Evolutionary conservation across 2,888 invertebrate species (phyloP).

Genomic region (Sthenelais limicola): DNA sequence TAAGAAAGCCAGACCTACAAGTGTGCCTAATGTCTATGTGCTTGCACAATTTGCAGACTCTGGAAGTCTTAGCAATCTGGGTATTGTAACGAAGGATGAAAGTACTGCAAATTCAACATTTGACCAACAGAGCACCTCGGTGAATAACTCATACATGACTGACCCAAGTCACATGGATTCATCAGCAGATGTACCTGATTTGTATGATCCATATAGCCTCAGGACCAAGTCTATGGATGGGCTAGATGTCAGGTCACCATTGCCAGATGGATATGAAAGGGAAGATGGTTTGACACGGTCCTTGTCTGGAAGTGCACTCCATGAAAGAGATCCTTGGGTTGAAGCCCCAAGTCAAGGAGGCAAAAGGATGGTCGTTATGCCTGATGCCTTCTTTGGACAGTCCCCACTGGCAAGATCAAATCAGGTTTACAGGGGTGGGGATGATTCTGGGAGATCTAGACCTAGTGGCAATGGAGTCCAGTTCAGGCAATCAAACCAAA

Average conservation of each 20-base stretch:
- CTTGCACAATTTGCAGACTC: slow-evolving; percentile 15
- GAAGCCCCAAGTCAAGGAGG: background rate
- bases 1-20: slow-evolving; percentile 2
- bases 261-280: background rate
- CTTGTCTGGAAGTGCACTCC: slow-evolving; percentile 6
- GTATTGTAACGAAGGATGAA: background rate
- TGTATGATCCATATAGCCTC: background rate
- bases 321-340: background rate
- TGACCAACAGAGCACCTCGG: background rate
- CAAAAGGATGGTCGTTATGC: background rate
- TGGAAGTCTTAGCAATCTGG: slow-evolving; percentile 23
- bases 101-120: no score
- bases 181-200: background rate
- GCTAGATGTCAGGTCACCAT: background rate
- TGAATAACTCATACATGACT: slow-evolving; percentile 6
- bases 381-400: background rate
- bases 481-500: background rate
- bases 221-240: slow-evolving; percentile 24
- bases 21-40: slow-evolving; percentile 16
- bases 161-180: slow-evolving; percentile 2
- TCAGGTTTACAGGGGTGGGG: background rate
- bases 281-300: background rate
- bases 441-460: no score
- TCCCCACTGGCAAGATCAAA: background rate
- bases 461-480: no score